Evolutionary conservation across 53 echinoderm and acorn worm genomes (phyloP).

Genomic region (Mesocentrotus franciscanus): DNA sequence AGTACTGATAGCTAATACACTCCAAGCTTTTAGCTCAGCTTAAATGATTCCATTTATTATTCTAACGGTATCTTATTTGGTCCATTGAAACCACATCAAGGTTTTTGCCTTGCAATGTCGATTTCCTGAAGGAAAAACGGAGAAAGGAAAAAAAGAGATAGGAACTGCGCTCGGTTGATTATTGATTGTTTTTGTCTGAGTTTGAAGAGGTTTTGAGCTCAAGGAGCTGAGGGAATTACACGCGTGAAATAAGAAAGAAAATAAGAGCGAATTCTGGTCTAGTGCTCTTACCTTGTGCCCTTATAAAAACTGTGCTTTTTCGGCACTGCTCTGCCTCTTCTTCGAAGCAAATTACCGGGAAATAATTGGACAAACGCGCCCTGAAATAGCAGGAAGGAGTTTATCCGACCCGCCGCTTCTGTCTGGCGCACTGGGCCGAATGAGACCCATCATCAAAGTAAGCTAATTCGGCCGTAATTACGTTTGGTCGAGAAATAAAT

Average conservation of each 20-base stretch:
- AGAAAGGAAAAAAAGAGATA: neutral
- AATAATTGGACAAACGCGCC: slow-evolving; percentile 70
- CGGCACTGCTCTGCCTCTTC: slow-evolving; percentile 34
- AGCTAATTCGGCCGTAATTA: slow-evolving; percentile 80
- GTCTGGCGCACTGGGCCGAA: slow-evolving; percentile 48
- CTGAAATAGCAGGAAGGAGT: slow-evolving; percentile 70
- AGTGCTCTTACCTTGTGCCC: neutral
- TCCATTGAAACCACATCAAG: slow-evolving; percentile 28
- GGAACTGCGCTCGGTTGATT: slow-evolving; percentile 29
- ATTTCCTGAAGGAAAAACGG: neutral
- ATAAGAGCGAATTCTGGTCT: slow-evolving; percentile 5
- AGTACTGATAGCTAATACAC: slow-evolving; percentile 29
- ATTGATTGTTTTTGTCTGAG: slow-evolving; percentile 56
- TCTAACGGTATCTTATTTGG: slow-evolving; percentile 40
- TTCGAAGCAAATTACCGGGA: slow-evolving; percentile 67
- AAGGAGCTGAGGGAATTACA: slow-evolving; percentile 60
- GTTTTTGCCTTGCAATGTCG: slow-evolving; percentile 8
- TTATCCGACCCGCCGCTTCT: slow-evolving; percentile 62
- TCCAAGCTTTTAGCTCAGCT: slow-evolving; percentile 56
- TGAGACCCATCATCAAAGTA: slow-evolving; percentile 63
- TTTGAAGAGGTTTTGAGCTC: slow-evolving; percentile 33
- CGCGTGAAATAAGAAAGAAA: slow-evolving; percentile 56
- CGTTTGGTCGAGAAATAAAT: slow-evolving; percentile 86
- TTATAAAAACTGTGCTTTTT: slow-evolving; percentile 48
- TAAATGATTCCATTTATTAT: slow-evolving; percentile 64